A percentile compares a stretch with the other conserved stretches of the same genome.
Evolutionary conservation across 2,113 vertebrate genomes (phyloP).

Genomic region (Apeltes quadracus): DNA sequence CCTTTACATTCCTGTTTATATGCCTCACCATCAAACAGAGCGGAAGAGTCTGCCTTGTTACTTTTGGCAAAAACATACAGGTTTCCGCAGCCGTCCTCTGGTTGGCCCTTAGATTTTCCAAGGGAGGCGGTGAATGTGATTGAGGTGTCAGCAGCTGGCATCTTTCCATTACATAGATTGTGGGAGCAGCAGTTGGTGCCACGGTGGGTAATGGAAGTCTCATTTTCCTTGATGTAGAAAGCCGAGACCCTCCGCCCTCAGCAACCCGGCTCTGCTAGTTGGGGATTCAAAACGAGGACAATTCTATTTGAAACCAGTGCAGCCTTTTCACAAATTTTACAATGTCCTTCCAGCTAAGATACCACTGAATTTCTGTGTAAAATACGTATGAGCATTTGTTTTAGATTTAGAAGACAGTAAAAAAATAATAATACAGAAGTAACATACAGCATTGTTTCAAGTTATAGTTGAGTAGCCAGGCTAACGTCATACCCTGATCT

Average conservation of each 20-base stretch:
- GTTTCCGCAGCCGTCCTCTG: slow-evolving; percentile 34
- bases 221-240: slow-evolving; percentile 72
- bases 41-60: slow-evolving; percentile 50
- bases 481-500: too few relatives aligned
- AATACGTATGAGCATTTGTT: background rate
- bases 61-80: slow-evolving; percentile 43
- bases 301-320: slow-evolving; percentile 6
- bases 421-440: background rate
- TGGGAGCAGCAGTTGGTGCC: slow-evolving; percentile 71
- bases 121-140: slow-evolving; percentile 68
- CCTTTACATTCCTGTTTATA: slow-evolving; percentile 21
- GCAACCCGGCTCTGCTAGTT: slow-evolving; percentile 15
- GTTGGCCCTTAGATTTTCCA: slow-evolving; percentile 46
- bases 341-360: background rate
- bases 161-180: slow-evolving; percentile 74
- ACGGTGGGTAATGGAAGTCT: slow-evolving; percentile 77
- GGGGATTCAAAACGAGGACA: slow-evolving; percentile 21
- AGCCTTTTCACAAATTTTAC: background rate
- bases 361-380: background rate
- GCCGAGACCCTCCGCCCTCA: slow-evolving; percentile 41
- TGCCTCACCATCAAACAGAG: slow-evolving; percentile 35
- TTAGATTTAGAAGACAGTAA: background rate
- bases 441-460: background rate
- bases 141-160: slow-evolving; percentile 78
- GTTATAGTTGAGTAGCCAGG: background rate